These are phyloP conservation scores for Lutjanus campechanus DNA, from an alignment of 2,797 vertebrate species.

Conservation along the genomic window DNA sequence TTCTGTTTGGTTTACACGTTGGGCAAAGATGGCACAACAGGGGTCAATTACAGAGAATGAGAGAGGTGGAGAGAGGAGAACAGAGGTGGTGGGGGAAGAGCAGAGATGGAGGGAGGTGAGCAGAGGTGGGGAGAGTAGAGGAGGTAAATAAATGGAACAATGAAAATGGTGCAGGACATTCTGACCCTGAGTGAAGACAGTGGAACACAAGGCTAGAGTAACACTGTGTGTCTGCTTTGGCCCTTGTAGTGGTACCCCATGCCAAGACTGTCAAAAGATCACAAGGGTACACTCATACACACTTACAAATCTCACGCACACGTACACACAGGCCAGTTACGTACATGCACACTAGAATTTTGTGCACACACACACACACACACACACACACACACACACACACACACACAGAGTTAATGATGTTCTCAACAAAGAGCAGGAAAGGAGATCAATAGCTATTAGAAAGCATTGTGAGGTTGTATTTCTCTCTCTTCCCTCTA, in stretches of 20 bases:
- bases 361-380: not conserved
- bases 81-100: not conserved
- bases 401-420: constrained; percentile 32
- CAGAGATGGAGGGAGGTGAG: constrained; percentile 28
- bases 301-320: constrained; percentile 4
- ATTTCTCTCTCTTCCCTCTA: constrained; percentile 70
- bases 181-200: constrained; percentile 70
- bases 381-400: constrained; percentile 4
- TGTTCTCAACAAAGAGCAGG: constrained; percentile 55
- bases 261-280: constrained; percentile 65
- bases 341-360: not conserved
- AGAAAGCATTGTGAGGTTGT: constrained; percentile 69
- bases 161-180: constrained; percentile 73
- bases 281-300: constrained; percentile 25
- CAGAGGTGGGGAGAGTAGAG: constrained; percentile 31
- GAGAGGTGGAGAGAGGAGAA: constrained; percentile 13
- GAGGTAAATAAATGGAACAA: constrained; percentile 60
- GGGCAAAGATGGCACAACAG: constrained; percentile 8
- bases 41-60: constrained; percentile 26
- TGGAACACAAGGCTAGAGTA: constrained; percentile 55
- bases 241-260: constrained; percentile 26
- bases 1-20: constrained; percentile 3
- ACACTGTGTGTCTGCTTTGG: constrained; percentile 64
- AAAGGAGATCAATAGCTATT: constrained; percentile 81
- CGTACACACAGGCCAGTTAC: not conserved